Evolutionary conservation across 2,113 vertebrate genomes (phyloP), one percentile per base, ranked within the genome.

Genomic region (Kryptolebias marmoratus): DNA sequence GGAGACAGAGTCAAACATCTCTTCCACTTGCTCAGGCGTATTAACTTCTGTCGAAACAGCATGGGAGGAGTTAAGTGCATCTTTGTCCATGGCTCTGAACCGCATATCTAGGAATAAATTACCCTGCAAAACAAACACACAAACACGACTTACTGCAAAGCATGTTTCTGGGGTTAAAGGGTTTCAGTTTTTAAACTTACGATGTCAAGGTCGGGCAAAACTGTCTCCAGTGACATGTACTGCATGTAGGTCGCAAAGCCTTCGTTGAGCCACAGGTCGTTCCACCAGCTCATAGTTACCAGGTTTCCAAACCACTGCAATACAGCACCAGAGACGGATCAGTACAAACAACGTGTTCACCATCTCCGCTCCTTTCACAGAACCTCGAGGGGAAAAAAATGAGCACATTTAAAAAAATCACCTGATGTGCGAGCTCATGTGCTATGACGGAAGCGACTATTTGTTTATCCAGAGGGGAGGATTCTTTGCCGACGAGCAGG

Each of bases 211-310:
- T 95, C 66, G 47, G 94, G 90, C 50, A 96, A 94, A 56, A 93
- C 62, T 18, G 87, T 86, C 75, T 95, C 90, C 87, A 98, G 89
- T 15, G 96, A 96, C 36, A 91, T 94, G 80, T 95, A 96, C 82
- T 97, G 94, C 96, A 98, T 97, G 85, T 96, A 98, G 0, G 98
- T 97, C 13, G 98, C 97, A 92, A 99, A 98, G 64, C 98, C 98
- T 91, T 99, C 98, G 73, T 98, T 99, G 54, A 99, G 91, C 97
- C 98, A 99, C 14, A 99, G 90, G 88, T 98, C 96, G 4, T 95
- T 96, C 98, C 98, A 99, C 98, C 98, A 99, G 32, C 94, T 91
- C 96, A 99, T 98, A 32, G 98, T 99, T 32, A 99, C 98, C 61
- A 98, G 83, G 84, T 99, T 97, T 68, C 98, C 97, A 94, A 99